Evolutionary conservation across 2,113 vertebrate genomes (phyloP), one percentile per base, ranked within the genome.

Genomic region (Lagopus muta): DNA sequence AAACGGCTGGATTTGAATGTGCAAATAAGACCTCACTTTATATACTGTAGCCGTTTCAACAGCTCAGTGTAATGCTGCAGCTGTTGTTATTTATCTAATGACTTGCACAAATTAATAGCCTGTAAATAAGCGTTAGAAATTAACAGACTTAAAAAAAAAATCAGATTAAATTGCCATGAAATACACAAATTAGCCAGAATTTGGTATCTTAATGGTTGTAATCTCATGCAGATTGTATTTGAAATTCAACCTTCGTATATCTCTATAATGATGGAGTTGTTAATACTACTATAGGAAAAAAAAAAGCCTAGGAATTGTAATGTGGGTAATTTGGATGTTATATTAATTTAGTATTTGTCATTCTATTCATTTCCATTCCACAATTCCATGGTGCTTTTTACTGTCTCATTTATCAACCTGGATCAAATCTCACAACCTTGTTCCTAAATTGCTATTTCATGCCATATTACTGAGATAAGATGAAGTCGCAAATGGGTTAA

Each of bases 41-140:
- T 93, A 88, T 71, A 47, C 66, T 71, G 40, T n/a, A 62, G 67
- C 71, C 11, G 25, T 67, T 40, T 19, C 47, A 85, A 30, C 36
- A 95, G 72, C 38, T 87, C 67, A 64, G 2, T 74, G 75, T 55
- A 74, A 74, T 74, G 64, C 43, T 89, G 67, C 92, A 93, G 91
- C 78, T 93, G 67, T 42, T 85, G 40, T 62, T 60, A 89, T 89
- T 87, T 91, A 32, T 71, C 72, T 87, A 60, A 86, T 90, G 88
- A 38, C 45, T 77, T 64, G 34, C 12, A 34, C 43, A 77, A 77
- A 81, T 69, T 81, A 88, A 83, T 43, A 77, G 57, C 30, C 47
- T 71, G 17, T 28, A 91, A 93, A 45, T 80, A 92, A 85, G 42
- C 70, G 67, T 77, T 79, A 64, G n/a, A 89, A 91, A 91, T 85